Evolutionary conservation across 2,888 invertebrate species (phyloP).

Genomic region (Troglohyphantes excavatus): DNA sequence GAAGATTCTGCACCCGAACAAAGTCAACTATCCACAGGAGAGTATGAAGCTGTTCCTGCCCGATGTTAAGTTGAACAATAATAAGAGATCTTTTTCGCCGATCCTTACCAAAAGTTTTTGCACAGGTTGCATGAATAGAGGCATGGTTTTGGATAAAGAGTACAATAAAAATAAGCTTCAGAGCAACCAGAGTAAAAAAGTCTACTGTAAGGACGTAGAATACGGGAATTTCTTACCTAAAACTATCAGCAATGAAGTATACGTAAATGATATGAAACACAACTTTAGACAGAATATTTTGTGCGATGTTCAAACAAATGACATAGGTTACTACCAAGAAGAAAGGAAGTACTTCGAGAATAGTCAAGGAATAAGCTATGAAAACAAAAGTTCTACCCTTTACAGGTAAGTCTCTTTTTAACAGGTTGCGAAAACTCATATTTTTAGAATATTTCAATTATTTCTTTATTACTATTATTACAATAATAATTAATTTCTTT

Average conservation of each 20-base stretch:
- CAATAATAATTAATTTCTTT: too few species aligned
- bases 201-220: not conserved
- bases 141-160: not conserved
- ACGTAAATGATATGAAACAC: not conserved
- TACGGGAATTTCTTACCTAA: not conserved
- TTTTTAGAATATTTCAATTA: too few species aligned
- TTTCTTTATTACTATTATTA: too few species aligned
- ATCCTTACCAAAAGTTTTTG: conserved; percentile 57
- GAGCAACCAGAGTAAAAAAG: not conserved
- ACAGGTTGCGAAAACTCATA: too few species aligned
- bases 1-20: conserved; percentile 29
- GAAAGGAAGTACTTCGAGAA: not conserved
- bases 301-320: not conserved
- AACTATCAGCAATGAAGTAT: not conserved
- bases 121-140: conserved; percentile 46
- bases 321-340: not conserved
- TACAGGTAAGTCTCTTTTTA: not conserved
- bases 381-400: not conserved
- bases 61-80: conserved; percentile 51
- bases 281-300: not conserved
- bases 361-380: not conserved
- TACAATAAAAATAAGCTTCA: conserved; percentile 3
- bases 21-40: conserved; percentile 60
- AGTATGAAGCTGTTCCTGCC: conserved; percentile 42
- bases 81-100: conserved; percentile 4